Conservation (phyloP, 2,888 invertebrate species). For the Lasioglossum marginatum region DNA sequence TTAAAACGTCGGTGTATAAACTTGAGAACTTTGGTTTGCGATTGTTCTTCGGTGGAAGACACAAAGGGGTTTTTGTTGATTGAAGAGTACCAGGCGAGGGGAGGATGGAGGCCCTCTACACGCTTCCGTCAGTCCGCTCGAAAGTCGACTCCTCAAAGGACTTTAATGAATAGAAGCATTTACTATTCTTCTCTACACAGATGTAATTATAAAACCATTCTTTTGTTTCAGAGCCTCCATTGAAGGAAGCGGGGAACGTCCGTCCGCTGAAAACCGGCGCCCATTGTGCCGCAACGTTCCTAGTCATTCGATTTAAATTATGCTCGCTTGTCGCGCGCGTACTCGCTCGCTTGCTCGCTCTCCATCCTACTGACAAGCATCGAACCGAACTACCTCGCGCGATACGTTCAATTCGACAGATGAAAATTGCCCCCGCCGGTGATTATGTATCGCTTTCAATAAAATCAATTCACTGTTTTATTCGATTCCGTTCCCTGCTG, state of each 20-base stretch:
- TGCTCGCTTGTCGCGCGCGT: conserved; percentile 51
- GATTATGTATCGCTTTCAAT: conserved; percentile 22
- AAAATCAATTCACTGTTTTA: neutral
- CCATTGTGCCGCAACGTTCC: conserved; percentile 61
- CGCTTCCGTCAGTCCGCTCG: conserved; percentile 62
- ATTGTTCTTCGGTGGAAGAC: conserved; percentile 61
- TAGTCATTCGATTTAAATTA: conserved; percentile 68
- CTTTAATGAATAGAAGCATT: conserved; percentile 72
- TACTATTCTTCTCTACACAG: conserved; percentile 67
- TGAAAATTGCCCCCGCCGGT: neutral
- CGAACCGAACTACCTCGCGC: neutral
- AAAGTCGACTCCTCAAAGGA: conserved; percentile 69
- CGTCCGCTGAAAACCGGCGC: conserved; percentile 40
- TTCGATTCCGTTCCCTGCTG: neutral
- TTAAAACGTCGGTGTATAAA: conserved; percentile 61
- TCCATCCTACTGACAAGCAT: conserved; percentile 7
- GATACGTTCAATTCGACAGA: conserved; percentile 6
- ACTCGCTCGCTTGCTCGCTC: conserved; percentile 28
- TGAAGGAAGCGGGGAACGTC: conserved; percentile 57
- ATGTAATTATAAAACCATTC: conserved; percentile 72
- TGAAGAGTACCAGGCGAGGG: conserved; percentile 53
- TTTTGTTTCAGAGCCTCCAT: conserved; percentile 66
- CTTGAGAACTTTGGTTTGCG: conserved; percentile 58
- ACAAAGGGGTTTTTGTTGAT: conserved; percentile 70
- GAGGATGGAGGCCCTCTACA: conserved; percentile 42